Percentiles rank a stretch among this genome's conserved stretches.
Evolutionary conservation across 2,888 invertebrate genomes (phyloP).

Genomic region (Ophraella communa): DNA sequence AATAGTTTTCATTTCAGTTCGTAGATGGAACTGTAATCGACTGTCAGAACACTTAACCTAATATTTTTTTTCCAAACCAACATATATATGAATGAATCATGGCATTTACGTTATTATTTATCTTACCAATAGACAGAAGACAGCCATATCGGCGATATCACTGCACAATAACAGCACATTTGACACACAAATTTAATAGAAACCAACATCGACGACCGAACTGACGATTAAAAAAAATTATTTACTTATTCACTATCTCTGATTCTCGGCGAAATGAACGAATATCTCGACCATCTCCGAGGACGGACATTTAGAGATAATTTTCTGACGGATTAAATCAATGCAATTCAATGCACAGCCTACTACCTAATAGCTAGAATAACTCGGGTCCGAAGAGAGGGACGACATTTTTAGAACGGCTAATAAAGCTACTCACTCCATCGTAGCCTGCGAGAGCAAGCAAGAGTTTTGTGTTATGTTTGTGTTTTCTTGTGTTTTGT

Average conservation of each 20-base stretch:
- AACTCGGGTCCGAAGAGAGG: slow-evolving; percentile 25
- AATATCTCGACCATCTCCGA: slow-evolving; percentile 28
- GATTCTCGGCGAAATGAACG: slow-evolving; percentile 18
- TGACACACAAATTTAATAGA: slow-evolving; percentile 19
- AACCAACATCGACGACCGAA: neutral
- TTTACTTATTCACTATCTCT: slow-evolving; percentile 1
- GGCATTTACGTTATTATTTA: neutral
- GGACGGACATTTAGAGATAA: slow-evolving; percentile 39
- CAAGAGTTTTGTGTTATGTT: slow-evolving; percentile 31
- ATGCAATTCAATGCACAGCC: slow-evolving; percentile 39
- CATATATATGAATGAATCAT: neutral
- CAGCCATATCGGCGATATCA: slow-evolving; percentile 18
- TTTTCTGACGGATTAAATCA: slow-evolving; percentile 49
- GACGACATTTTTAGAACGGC: slow-evolving; percentile 58
- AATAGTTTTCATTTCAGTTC: neutral
- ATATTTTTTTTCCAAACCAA: neutral
- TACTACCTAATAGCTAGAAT: slow-evolving; percentile 26
- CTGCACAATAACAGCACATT: slow-evolving; percentile 20
- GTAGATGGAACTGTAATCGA: neutral
- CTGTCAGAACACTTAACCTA: neutral
- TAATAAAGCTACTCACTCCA: slow-evolving; percentile 53
- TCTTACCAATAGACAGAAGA: slow-evolving; percentile 24
- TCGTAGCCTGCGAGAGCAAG: slow-evolving; percentile 35
- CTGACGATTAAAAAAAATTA: neutral
- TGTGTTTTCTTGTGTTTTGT: slow-evolving; percentile 40